Conservation (phyloP, 2,888 invertebrate species). For the Heliconius ethilla region DNA sequence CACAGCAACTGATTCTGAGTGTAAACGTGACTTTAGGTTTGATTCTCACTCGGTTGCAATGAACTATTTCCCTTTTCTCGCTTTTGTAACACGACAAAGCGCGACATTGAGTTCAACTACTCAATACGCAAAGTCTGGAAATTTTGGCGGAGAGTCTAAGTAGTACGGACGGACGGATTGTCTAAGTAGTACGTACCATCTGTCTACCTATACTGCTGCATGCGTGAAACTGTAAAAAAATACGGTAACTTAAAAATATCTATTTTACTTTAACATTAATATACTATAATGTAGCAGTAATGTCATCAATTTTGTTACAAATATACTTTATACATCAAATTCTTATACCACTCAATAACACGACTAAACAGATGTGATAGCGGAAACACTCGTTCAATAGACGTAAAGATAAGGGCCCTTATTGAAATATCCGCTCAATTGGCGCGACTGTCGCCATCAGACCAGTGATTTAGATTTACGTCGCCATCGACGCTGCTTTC, state of each 20-base stretch:
- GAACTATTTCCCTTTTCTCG: too few relatives aligned
- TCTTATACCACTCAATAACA: slow-evolving; percentile 15
- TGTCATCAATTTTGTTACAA: neutral
- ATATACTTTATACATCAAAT: neutral
- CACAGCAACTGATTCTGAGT: too few relatives aligned
- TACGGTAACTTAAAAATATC: neutral
- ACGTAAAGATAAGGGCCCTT: slow-evolving; percentile 35
- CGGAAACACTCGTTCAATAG: slow-evolving; percentile 33
- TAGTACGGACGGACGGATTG: too few relatives aligned
- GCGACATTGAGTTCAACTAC: too few relatives aligned
- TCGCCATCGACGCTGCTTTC: slow-evolving; percentile 6
- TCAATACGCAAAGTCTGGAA: too few relatives aligned
- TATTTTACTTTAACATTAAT: neutral
- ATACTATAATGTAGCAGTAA: neutral
- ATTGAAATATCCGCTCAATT: slow-evolving; percentile 40
- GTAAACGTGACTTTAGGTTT: too few relatives aligned
- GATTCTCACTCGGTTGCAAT: too few relatives aligned
- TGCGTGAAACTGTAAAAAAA: too few relatives aligned
- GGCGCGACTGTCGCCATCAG: slow-evolving; percentile 17
- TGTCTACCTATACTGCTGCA: too few relatives aligned
- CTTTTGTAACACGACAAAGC: too few relatives aligned
- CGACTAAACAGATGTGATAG: slow-evolving; percentile 10
- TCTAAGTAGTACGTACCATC: too few relatives aligned
- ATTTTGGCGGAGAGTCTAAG: too few relatives aligned
- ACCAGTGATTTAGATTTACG: slow-evolving; percentile 31